Evolutionary conservation across 2,113 vertebrate species (phyloP), one percentile per base, ranked within the genome.

Genomic region (Thamnaconus septentrionalis): DNA sequence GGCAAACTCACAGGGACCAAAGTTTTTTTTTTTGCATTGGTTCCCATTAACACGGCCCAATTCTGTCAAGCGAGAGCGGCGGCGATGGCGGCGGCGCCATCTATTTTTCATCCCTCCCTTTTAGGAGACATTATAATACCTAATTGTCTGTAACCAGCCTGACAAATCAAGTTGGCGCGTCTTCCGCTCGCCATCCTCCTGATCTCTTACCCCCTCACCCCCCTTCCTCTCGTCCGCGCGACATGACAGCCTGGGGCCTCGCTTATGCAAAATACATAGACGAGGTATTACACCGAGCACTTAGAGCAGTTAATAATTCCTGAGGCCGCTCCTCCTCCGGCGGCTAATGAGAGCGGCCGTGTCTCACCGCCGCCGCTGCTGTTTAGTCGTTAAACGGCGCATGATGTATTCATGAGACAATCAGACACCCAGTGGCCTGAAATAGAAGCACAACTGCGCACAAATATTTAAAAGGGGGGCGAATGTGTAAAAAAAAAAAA

Each of bases 241-340:
- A 79, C 76, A 87, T 79, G 79, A 83, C 73, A 87, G 84, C 63
- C 9, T 31, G 18, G n/a, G 10, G 39, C 58, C 64, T 88, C 76
- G 85, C 85, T 90, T 86, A 88, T 91, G 89, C 82, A 90, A 89
- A 92, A 91, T 90, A 85, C 89, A 90, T 86, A 86, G 73, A 69
- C 63, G 57, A 31, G 79, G 83, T 89, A 89, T 91, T 87, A 90
- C 89, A 81, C 57, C 71, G 67, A 87, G 90, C 89, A 91, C 88
- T 92, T 90, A 89, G 85, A 86, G 82, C 85, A 85, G 78, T 91
- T 84, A 91, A 92, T 92, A 88, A 92, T 92, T 91, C 81, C 89
- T 91, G 71, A 90, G 84, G 79, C 79, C 62, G 51, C 39, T 54
- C 76, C 5, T 74, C 85, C 61, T 62, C 64, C 78, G 41, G 49